Percentiles rank a stretch among this genome's conserved stretches.
These are phyloP conservation scores for Acropternis orthonyx DNA, from an alignment of 2,797 vertebrate genomes.

Conservation along the genomic window DNA sequence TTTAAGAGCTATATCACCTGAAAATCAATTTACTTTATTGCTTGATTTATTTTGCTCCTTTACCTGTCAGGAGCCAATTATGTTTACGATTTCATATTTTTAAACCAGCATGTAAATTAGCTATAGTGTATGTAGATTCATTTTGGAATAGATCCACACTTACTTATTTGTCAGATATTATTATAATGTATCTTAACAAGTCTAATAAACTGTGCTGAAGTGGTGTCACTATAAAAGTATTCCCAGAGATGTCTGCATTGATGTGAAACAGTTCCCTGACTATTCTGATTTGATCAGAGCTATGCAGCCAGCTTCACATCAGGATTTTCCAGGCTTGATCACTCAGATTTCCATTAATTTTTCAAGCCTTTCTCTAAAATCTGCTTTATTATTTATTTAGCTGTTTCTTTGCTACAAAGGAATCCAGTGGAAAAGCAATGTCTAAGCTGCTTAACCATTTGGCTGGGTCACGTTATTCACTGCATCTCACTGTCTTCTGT, in stretches of 20 bases:
- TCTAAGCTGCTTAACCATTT: conserved; percentile 2
- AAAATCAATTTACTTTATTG: conserved; percentile 13
- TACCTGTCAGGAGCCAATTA: neutral
- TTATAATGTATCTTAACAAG: conserved; percentile 41
- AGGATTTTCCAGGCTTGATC: conserved; percentile 32
- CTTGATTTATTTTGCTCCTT: neutral
- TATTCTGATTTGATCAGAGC: conserved; percentile 41
- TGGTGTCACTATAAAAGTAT: conserved; percentile 10
- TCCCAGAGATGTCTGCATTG: conserved; percentile 21
- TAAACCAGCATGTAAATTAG: neutral
- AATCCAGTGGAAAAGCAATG: conserved; percentile 1
- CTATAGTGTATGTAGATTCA: neutral
- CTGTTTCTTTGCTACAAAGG: conserved; percentile 26
- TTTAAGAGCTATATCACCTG: neutral
- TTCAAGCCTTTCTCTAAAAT: conserved; percentile 65
- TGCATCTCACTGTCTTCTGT: neutral
- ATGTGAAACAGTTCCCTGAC: conserved; percentile 29
- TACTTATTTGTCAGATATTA: conserved; percentile 48
- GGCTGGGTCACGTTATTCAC: neutral
- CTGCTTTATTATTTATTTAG: conserved; percentile 68
- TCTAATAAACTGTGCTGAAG: conserved; percentile 27
- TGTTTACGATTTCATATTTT: conserved; percentile 4
- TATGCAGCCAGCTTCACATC: neutral
- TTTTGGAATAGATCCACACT: conserved; percentile 2
- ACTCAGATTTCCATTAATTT: conserved; percentile 62